A percentile compares a stretch with the other conserved stretches of the same genome.
These are phyloP conservation scores for Tokudaia muenninki DNA, from an alignment of 2,797 vertebrate genomes.

Conservation along the genomic window DNA sequence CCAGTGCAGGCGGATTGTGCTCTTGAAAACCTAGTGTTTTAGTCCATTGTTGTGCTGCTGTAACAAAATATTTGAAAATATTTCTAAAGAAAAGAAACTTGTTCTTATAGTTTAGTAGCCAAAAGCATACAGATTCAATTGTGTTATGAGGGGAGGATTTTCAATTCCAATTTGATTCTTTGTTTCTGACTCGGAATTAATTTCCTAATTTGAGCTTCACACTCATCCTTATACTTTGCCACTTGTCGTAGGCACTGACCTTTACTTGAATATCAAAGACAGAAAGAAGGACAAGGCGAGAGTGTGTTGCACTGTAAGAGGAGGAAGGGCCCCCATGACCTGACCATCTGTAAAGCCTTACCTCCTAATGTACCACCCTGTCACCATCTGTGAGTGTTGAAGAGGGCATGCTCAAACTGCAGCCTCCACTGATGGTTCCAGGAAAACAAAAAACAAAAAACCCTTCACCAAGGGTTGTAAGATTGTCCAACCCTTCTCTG, in stretches of 20 bases:
- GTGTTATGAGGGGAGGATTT: background rate
- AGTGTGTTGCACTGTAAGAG: background rate
- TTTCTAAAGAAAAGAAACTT: slow-evolving; percentile 39
- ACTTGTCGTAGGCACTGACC: slow-evolving; percentile 5
- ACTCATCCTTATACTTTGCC: background rate
- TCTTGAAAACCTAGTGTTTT: background rate
- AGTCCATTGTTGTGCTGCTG: background rate
- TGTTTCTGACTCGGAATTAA: background rate
- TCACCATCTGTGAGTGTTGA: background rate
- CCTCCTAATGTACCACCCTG: background rate
- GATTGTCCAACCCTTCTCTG: background rate
- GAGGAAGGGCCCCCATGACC: background rate
- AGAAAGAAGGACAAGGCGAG: background rate
- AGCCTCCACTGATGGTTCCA: background rate
- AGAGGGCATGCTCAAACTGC: background rate
- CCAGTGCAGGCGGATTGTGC: background rate
- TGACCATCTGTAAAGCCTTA: background rate
- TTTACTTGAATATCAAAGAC: slow-evolving; percentile 4
- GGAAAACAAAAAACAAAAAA: background rate
- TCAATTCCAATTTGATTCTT: background rate
- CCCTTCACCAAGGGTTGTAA: background rate
- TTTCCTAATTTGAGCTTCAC: background rate
- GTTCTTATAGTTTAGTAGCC: background rate
- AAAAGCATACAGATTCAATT: background rate
- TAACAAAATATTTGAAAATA: background rate